Conservation (phyloP, 53 echinoderm and acorn worm genomes). For the Paelopatides confundens region DNA sequence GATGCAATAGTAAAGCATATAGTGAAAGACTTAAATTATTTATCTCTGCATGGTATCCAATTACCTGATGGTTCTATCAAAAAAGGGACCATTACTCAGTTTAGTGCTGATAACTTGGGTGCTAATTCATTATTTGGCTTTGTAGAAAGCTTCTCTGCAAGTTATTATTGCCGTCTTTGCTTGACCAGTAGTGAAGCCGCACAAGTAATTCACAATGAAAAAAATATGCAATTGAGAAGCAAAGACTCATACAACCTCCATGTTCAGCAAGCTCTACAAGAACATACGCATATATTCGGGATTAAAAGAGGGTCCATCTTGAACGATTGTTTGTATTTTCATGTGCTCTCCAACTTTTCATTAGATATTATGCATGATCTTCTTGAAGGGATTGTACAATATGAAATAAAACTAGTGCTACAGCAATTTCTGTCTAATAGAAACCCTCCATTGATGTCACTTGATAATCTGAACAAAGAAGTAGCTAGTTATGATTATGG, state of each 20-base stretch:
- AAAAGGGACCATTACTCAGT: too few relatives aligned
- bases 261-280: not conserved
- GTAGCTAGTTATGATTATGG: conserved; percentile 45
- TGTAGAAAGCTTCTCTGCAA: too few relatives aligned
- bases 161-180: too few relatives aligned
- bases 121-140: too few relatives aligned
- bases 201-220: conserved; percentile 30
- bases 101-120: too few relatives aligned
- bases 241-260: conserved; percentile 20
- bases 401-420: conserved; percentile 68
- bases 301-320: conserved; percentile 46
- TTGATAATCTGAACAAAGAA: conserved; percentile 41
- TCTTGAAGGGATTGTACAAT: conserved; percentile 72
- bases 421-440: conserved; percentile 45
- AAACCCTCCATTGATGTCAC: conserved; percentile 45
- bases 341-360: conserved; percentile 65
- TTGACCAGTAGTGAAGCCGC: not conserved
- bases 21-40: too few relatives aligned
- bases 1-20: too few relatives aligned
- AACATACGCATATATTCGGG: not conserved
- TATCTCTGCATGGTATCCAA: too few relatives aligned
- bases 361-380: conserved; percentile 75
- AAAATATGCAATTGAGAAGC: conserved; percentile 3
- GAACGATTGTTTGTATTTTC: conserved; percentile 63
- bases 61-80: too few relatives aligned